Percentiles rank a stretch among this genome's conserved stretches.
These are phyloP conservation scores for Cyclargus thomasi DNA, from an alignment of 1,140 invertebrate species.

Conservation along the genomic window DNA sequence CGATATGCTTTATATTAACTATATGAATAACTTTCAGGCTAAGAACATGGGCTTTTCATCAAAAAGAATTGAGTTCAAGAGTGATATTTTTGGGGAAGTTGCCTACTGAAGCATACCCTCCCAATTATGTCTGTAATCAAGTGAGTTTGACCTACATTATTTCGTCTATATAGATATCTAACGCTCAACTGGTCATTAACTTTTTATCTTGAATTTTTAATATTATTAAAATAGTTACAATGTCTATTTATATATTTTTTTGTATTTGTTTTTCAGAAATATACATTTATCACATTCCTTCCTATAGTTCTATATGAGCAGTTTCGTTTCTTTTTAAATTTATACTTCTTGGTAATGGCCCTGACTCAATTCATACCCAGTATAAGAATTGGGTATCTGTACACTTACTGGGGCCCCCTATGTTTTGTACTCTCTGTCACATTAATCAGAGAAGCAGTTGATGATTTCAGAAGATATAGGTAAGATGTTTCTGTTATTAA, in stretches of 20 bases:
- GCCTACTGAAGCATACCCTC: slow-evolving; percentile 87
- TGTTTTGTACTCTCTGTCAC: slow-evolving; percentile 97
- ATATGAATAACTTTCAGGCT: slow-evolving; percentile 42
- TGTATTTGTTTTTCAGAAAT: slow-evolving; percentile 83
- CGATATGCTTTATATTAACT: slow-evolving; percentile 28
- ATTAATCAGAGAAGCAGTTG: slow-evolving; percentile 95
- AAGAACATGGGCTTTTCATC: slow-evolving; percentile 50
- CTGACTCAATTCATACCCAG: slow-evolving; percentile 97
- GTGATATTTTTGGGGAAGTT: slow-evolving; percentile 69
- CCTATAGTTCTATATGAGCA: slow-evolving; percentile 98
- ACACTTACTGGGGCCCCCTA: slow-evolving; percentile 99
- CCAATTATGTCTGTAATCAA: slow-evolving; percentile 97
- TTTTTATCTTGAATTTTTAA: too few relatives aligned
- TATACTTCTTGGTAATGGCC: slow-evolving; percentile 99
- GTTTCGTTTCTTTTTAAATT: slow-evolving; percentile 98
- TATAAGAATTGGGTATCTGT: slow-evolving; percentile 96
- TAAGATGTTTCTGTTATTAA: slow-evolving; percentile 25
- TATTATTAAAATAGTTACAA: too few relatives aligned
- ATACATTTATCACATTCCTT: slow-evolving; percentile 98
- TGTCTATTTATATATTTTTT: slow-evolving; percentile 10
- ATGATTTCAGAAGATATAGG: slow-evolving; percentile 92
- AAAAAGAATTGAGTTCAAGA: slow-evolving; percentile 57
- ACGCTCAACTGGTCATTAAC: too few relatives aligned
- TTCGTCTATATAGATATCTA: neutral
- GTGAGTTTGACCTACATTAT: slow-evolving; percentile 42